Evolutionary conservation across 2,888 invertebrate genomes (phyloP).

Genomic region (Ophonus ardosiacus): DNA sequence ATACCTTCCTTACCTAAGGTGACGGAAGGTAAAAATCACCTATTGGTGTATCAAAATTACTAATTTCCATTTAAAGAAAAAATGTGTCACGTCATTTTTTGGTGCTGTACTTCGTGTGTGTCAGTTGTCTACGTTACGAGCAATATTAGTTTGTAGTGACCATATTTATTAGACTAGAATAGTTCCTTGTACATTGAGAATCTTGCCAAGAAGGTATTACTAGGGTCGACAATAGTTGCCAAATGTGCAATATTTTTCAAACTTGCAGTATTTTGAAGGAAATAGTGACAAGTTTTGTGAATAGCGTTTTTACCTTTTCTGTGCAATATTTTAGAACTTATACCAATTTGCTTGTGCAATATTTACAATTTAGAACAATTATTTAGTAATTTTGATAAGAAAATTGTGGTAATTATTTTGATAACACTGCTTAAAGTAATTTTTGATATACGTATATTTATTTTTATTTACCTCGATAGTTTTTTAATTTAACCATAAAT

Average conservation of each 20-base stretch:
- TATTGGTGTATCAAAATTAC: too few relatives aligned
- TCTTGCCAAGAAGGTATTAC: conserved; percentile 65
- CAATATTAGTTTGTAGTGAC: conserved; percentile 67
- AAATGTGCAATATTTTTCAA: conserved; percentile 56
- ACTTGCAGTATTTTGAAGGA: conserved; percentile 51
- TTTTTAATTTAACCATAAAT: neutral
- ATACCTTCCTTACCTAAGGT: too few relatives aligned
- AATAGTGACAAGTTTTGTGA: conserved; percentile 30
- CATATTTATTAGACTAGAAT: conserved; percentile 47
- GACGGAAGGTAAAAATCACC: too few relatives aligned
- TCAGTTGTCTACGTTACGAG: conserved; percentile 59
- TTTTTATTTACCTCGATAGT: neutral
- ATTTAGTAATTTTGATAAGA: neutral
- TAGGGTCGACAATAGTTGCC: conserved; percentile 58
- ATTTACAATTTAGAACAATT: conserved; percentile 31
- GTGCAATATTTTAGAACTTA: conserved; percentile 54
- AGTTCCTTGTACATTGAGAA: conserved; percentile 53
- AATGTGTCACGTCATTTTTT: too few relatives aligned
- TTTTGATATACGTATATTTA: too few relatives aligned
- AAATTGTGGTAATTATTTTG: conserved; percentile 19
- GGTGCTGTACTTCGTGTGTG: neutral
- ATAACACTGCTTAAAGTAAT: conserved; percentile 1
- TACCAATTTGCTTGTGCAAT: conserved; percentile 59
- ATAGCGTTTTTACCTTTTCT: conserved; percentile 32
- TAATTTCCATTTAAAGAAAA: too few relatives aligned